These are phyloP conservation scores for Pangasianodon gigas DNA, from an alignment of 2,113 vertebrate species.

Conservation along the genomic window DNA sequence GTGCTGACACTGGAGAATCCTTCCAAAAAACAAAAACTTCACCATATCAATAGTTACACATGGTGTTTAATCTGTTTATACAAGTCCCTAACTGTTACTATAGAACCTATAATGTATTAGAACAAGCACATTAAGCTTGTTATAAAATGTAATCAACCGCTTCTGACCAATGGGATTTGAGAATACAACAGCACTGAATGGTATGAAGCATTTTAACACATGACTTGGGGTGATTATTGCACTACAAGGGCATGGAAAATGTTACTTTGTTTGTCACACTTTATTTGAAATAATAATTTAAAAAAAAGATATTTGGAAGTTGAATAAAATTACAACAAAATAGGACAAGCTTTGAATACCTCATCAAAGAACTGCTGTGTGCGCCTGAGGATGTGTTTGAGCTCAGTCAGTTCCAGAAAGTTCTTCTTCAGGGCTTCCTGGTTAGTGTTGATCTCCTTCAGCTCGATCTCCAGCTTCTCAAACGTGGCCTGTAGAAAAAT, in stretches of 20 bases:
- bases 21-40: neutral
- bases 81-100: neutral
- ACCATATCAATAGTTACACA: neutral
- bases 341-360: constrained; percentile 74
- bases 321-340: neutral
- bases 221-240: neutral
- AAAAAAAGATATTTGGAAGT: neutral
- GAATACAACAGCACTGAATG: neutral
- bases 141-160: neutral
- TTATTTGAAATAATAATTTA: neutral
- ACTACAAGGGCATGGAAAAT: neutral
- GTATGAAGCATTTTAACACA: neutral
- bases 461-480: constrained; percentile 97
- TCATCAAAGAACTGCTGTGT: constrained; percentile 99
- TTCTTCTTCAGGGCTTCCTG: constrained; percentile 98
- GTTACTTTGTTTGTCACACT: neutral
- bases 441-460: constrained; percentile 99
- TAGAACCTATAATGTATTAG: neutral
- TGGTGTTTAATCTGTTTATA: neutral
- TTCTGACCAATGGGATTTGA: neutral
- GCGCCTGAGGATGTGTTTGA: constrained; percentile 97
- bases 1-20: neutral
- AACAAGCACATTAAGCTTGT: neutral
- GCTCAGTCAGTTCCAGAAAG: constrained; percentile 94
- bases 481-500: constrained; percentile 85